These are phyloP conservation scores for Reticulitermes lucifugus DNA, from an alignment of 2,888 invertebrate species.

Conservation along the genomic window DNA sequence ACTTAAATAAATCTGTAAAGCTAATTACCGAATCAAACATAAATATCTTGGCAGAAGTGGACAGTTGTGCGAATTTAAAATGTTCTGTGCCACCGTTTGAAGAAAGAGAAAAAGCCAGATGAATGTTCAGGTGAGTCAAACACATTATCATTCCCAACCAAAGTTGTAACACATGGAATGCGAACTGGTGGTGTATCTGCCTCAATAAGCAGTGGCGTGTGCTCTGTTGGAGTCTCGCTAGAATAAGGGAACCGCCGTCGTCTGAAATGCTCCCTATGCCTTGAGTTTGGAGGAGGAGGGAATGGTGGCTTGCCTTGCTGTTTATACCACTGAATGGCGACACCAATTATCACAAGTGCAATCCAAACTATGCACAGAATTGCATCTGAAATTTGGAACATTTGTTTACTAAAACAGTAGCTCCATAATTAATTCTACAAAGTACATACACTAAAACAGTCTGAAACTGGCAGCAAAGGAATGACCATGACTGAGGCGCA, in stretches of 20 bases:
- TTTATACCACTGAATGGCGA: constrained; percentile 68
- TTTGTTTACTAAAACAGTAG: background rate
- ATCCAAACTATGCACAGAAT: constrained; percentile 69
- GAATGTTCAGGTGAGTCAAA: background rate
- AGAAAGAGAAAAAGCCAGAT: background rate
- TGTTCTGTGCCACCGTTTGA: background rate
- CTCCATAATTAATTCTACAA: no score
- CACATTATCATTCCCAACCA: background rate
- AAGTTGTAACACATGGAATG: background rate
- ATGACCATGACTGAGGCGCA: no score
- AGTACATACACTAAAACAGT: no score
- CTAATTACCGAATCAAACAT: background rate
- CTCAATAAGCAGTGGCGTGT: constrained; percentile 52
- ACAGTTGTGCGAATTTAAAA: background rate
- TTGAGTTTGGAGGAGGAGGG: constrained; percentile 65
- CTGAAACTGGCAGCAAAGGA: no score
- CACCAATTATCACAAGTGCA: constrained; percentile 67
- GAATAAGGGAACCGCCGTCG: background rate
- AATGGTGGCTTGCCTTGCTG: constrained; percentile 72
- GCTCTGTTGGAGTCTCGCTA: constrained; percentile 42
- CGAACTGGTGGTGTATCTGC: constrained; percentile 20
- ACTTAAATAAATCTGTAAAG: background rate
- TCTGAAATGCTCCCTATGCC: constrained; percentile 8
- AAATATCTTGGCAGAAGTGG: background rate
- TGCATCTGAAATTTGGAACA: constrained; percentile 68